Evolutionary conservation across 2,888 invertebrate species (phyloP).

Genomic region (Patella caerulea): DNA sequence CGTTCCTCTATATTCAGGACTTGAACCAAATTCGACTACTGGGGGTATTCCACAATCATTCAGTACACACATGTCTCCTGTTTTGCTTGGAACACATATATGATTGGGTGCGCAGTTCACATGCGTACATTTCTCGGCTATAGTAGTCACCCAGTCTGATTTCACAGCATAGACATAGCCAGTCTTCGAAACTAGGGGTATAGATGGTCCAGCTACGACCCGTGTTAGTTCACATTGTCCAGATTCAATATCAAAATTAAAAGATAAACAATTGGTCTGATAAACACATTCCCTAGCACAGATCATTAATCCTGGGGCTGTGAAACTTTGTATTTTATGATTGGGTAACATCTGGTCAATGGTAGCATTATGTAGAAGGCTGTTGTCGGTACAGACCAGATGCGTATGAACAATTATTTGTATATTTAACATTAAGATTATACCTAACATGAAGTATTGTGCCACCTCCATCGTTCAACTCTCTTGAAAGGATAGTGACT

Average conservation of each 20-base stretch:
- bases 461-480: no score
- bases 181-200: background rate
- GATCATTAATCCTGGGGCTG: background rate
- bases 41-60: background rate
- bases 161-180: background rate
- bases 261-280: background rate
- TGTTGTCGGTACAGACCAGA: no score
- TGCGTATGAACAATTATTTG: no score
- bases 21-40: background rate
- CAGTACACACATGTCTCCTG: background rate
- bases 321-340: no score
- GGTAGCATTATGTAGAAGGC: no score
- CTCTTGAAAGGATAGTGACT: no score
- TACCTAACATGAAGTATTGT: no score
- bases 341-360: no score
- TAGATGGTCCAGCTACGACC: background rate
- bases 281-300: constrained; percentile 8
- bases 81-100: background rate
- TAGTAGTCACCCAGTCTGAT: background rate
- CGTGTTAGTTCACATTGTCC: background rate
- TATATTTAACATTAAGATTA: no score
- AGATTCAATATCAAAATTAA: background rate
- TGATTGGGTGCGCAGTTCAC: background rate
- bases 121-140: background rate
- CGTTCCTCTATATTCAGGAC: background rate